Conservation (phyloP, 1,140 invertebrate species). For the Steinernema khuongi region DNA sequence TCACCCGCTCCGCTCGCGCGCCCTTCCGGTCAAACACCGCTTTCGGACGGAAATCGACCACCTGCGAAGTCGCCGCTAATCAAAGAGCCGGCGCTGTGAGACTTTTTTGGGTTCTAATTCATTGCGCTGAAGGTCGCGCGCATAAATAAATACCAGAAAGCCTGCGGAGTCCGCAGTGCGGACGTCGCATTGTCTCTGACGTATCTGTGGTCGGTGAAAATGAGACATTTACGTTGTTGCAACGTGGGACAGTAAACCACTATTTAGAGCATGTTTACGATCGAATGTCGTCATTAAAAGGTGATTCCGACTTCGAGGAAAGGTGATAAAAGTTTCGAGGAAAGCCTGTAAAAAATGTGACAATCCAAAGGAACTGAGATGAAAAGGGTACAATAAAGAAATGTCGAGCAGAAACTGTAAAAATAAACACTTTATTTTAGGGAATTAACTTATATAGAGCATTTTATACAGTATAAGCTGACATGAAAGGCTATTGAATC, state of each 20-base stretch:
- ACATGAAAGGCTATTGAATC: too few relatives aligned
- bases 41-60: not conserved
- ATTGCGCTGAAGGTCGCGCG: not conserved
- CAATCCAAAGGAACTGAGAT: not conserved
- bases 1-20: not conserved
- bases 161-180: too few relatives aligned
- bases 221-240: not conserved
- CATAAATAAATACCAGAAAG: too few relatives aligned
- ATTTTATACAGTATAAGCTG: too few relatives aligned
- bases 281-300: not conserved
- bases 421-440: too few relatives aligned
- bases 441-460: too few relatives aligned
- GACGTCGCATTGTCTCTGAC: not conserved
- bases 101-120: not conserved
- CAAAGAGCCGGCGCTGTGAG: not conserved
- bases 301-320: not conserved
- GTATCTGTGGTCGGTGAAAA: not conserved
- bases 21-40: not conserved
- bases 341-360: not conserved
- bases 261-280: constrained; percentile 9
- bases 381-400: too few relatives aligned
- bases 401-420: too few relatives aligned
- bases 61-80: not conserved
- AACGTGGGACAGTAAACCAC: not conserved
- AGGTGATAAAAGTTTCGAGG: not conserved